Conservation (phyloP, 2,888 invertebrate species). For the Campoletis raptor region DNA sequence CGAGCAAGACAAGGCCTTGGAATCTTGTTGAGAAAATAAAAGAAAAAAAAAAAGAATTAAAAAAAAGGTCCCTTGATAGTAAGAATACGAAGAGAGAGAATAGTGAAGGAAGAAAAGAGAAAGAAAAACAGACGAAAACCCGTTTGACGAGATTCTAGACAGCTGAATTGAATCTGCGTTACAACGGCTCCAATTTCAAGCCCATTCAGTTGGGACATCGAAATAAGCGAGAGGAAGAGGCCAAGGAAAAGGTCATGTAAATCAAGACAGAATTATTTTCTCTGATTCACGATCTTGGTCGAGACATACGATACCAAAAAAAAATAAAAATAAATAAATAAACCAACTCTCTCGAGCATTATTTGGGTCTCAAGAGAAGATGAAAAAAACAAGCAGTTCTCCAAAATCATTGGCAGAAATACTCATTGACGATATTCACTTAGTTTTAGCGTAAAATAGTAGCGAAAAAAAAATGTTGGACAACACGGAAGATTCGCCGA, state of each 20-base stretch:
- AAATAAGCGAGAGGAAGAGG: constrained; percentile 16
- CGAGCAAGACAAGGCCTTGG: constrained; percentile 27
- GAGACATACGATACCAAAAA: constrained; percentile 38
- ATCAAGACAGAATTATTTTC: constrained; percentile 20
- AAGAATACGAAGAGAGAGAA: constrained; percentile 10
- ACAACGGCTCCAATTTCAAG: constrained; percentile 58
- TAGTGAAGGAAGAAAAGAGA: constrained; percentile 17
- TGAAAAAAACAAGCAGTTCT: background rate
- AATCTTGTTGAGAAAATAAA: background rate
- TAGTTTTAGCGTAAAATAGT: background rate
- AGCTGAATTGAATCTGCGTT: constrained; percentile 49
- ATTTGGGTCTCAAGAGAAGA: background rate
- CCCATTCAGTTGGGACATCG: constrained; percentile 23
- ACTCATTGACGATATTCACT: background rate
- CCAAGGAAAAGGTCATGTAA: constrained; percentile 38
- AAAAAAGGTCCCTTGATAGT: constrained; percentile 9
- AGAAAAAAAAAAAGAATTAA: too few species aligned
- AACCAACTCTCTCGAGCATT: background rate
- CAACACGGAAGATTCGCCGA: constrained; percentile 80
- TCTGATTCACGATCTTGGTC: constrained; percentile 23
- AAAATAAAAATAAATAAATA: too few species aligned
- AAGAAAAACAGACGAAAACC: constrained; percentile 23
- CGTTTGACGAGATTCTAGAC: constrained; percentile 47
- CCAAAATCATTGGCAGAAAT: background rate
- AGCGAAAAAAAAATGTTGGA: constrained; percentile 73